Percentiles rank a stretch among this genome's conserved stretches.
Conservation (phyloP, 2,797 vertebrate species). For the Erpetoichthys calabaricus region DNA sequence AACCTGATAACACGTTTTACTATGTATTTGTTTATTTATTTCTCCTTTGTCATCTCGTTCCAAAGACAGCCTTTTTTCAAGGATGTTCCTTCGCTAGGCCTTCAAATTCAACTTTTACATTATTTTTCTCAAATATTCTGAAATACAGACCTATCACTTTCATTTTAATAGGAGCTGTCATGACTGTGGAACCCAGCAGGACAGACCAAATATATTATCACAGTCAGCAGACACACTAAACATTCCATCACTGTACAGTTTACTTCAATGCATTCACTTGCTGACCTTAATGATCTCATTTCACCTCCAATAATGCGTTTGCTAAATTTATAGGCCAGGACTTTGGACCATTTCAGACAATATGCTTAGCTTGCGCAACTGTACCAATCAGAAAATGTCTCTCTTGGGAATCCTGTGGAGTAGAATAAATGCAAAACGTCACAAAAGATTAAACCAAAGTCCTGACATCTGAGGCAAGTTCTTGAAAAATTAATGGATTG, state of each 20-base stretch:
- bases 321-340: constrained; percentile 39
- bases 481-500: constrained; percentile 14
- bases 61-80: no score
- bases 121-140: background rate
- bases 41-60: no score
- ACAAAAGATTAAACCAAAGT: constrained; percentile 10
- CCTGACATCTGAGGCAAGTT: constrained; percentile 10
- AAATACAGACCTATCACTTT: constrained; percentile 21
- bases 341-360: constrained; percentile 43
- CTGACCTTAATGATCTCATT: constrained; percentile 29
- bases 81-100: no score
- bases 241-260: constrained; percentile 46
- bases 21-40: no score
- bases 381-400: constrained; percentile 5
- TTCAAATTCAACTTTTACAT: no score
- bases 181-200: constrained; percentile 25
- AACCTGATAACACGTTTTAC: no score
- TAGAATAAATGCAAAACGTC: constrained; percentile 9
- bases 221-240: constrained; percentile 47
- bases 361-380: constrained; percentile 45
- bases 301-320: constrained; percentile 22
- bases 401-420: background rate
- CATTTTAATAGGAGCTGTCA: constrained; percentile 44
- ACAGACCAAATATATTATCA: constrained; percentile 46
- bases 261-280: constrained; percentile 22